Conservation (phyloP, 23 tunicate species). For the Ciona savignyi region DNA sequence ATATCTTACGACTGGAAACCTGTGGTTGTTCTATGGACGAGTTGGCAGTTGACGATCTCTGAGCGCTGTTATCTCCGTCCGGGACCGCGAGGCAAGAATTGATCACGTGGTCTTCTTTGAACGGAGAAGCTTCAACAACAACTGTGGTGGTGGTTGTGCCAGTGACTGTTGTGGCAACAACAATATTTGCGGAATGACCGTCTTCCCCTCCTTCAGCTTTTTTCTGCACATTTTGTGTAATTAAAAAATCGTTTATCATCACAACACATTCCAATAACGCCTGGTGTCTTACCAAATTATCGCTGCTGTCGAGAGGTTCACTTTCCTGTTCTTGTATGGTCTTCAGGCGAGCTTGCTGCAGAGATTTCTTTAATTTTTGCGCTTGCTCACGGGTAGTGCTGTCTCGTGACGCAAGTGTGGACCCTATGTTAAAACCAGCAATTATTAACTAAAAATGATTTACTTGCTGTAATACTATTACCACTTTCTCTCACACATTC, state of each 20-base stretch:
- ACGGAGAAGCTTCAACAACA: constrained; percentile 4
- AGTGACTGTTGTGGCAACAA: background rate
- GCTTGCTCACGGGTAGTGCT: constrained; percentile 60
- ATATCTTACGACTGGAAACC: background rate
- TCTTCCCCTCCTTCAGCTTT: no score
- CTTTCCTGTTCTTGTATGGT: background rate
- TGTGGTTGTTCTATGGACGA: constrained; percentile 7
- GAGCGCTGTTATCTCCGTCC: constrained; percentile 21
- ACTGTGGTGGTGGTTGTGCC: constrained; percentile 11
- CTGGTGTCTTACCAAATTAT: background rate
- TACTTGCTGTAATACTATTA: background rate
- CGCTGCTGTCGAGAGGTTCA: constrained; percentile 1
- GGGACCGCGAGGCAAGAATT: constrained; percentile 6
- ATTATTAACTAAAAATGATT: background rate
- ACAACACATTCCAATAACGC: no score
- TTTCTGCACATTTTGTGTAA: no score
- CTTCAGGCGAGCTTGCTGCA: constrained; percentile 13
- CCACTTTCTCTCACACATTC: background rate
- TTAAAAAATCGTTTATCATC: no score
- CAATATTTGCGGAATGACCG: no score
- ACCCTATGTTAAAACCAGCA: constrained; percentile 16
- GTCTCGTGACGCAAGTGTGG: constrained; percentile 70
- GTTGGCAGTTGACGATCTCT: constrained; percentile 11
- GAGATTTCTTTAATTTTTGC: constrained; percentile 37
- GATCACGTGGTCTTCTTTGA: background rate